phyloP scores from a whole-genome alignment of 2,888 invertebrate species.

The Brassicogethes aeneus region DNA sequence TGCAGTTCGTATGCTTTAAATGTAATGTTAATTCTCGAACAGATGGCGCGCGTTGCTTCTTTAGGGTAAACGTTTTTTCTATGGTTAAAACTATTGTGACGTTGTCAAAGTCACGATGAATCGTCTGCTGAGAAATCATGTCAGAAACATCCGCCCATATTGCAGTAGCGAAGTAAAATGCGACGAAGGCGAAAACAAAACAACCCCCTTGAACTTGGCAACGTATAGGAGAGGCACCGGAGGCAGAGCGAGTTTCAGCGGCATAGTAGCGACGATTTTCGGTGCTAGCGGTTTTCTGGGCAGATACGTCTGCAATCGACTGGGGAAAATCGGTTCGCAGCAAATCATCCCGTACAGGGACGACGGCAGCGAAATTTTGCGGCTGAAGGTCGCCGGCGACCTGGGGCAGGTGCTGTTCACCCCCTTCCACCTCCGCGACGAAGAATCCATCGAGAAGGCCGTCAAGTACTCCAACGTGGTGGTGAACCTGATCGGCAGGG shows the following conservation, averaged over 20 bases:
- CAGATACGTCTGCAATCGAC: slow-evolving; percentile 75
- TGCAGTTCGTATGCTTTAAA: no score
- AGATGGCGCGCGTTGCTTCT: no score
- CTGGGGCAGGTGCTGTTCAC: slow-evolving; percentile 90
- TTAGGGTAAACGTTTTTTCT: no score
- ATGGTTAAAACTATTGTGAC: no score
- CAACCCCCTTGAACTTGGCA: slow-evolving; percentile 54
- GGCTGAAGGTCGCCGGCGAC: slow-evolving; percentile 82
- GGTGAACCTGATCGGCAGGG: slow-evolving; percentile 85
- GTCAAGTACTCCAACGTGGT: slow-evolving; percentile 96
- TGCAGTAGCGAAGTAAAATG: no score
- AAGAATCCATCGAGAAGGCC: slow-evolving; percentile 72
- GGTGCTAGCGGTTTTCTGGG: slow-evolving; percentile 89
- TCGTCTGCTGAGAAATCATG: no score
- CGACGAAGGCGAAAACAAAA: no score
- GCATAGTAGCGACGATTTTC: slow-evolving; percentile 96
- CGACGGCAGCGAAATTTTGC: slow-evolving; percentile 69
- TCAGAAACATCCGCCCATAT: no score
- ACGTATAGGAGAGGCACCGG: slow-evolving; percentile 75
- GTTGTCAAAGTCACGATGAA: no score
- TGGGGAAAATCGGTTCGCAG: slow-evolving; percentile 85
- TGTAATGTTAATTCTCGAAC: no score
- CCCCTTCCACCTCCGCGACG: slow-evolving; percentile 76
- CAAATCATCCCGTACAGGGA: slow-evolving; percentile 88
- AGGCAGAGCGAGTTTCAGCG: slow-evolving; percentile 93